These are phyloP conservation scores for Ctenopoma multispine DNA, from an alignment of 2,797 vertebrate genomes.

Conservation along the genomic window DNA sequence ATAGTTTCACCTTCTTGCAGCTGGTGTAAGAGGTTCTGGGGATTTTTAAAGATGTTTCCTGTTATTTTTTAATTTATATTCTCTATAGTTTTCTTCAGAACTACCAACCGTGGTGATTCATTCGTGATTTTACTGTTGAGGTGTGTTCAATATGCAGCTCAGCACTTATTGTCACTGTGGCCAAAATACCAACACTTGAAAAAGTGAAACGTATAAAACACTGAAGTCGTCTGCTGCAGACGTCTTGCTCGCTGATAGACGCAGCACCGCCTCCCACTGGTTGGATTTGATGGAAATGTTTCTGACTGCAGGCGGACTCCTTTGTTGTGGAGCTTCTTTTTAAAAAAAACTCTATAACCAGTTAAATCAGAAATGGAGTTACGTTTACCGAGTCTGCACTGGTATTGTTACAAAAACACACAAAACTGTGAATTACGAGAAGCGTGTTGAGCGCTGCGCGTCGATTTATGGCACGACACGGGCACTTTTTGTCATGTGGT, in stretches of 20 bases:
- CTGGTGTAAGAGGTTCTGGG: no score
- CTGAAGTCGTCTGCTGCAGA: no score
- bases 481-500: slow-evolving; percentile 80
- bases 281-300: background rate
- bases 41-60: background rate
- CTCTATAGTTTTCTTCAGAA: background rate
- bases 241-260: no score
- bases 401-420: background rate
- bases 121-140: background rate
- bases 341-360: no score
- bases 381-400: no score
- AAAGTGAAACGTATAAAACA: no score
- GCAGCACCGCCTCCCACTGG: background rate
- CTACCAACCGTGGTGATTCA: background rate
- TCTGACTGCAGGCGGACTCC: background rate
- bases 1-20: no score
- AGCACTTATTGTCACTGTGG: background rate
- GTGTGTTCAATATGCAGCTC: background rate
- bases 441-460: background rate
- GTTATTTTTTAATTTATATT: no score
- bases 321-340: no score
- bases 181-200: no score
- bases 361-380: background rate
- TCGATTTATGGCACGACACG: background rate
- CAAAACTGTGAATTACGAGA: slow-evolving; percentile 10